A percentile compares a stretch with the other conserved stretches of the same genome.
These are phyloP conservation scores for Serilophus lunatus DNA, from an alignment of 2,113 vertebrate species.

Conservation along the genomic window DNA sequence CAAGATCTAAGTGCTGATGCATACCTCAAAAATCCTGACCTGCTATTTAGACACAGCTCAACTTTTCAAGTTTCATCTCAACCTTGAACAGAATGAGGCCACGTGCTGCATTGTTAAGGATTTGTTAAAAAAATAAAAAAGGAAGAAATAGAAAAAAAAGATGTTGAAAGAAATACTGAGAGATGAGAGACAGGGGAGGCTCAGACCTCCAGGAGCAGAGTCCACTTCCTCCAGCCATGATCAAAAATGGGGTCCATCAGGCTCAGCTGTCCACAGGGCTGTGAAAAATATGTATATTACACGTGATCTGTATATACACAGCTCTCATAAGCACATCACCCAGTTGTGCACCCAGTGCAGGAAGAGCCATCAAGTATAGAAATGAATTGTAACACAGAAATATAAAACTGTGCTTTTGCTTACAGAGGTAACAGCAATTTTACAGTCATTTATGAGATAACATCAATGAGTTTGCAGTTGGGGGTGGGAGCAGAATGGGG, in stretches of 20 bases:
- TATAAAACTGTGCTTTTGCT: background rate
- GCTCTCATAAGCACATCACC: background rate
- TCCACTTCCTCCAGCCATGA: background rate
- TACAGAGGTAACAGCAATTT: background rate
- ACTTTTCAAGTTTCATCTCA: conserved; percentile 16
- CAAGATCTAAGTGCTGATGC: background rate
- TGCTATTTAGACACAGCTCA: background rate
- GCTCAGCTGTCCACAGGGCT: background rate
- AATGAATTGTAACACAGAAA: background rate
- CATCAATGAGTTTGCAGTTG: rapidly evolving
- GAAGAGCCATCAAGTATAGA: background rate
- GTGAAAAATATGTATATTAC: background rate
- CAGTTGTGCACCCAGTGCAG: background rate
- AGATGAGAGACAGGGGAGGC: background rate
- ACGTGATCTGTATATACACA: background rate
- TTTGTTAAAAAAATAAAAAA: background rate
- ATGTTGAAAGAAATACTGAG: background rate
- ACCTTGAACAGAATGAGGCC: background rate
- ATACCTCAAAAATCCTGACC: background rate
- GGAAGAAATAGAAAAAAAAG: background rate
- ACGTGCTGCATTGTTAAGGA: background rate
- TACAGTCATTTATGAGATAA: background rate
- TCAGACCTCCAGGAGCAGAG: background rate
- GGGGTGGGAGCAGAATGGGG: background rate
- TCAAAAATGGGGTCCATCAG: background rate